Conservation (phyloP, 2,113 vertebrate species). For the Microcebus tavaratra region DNA sequence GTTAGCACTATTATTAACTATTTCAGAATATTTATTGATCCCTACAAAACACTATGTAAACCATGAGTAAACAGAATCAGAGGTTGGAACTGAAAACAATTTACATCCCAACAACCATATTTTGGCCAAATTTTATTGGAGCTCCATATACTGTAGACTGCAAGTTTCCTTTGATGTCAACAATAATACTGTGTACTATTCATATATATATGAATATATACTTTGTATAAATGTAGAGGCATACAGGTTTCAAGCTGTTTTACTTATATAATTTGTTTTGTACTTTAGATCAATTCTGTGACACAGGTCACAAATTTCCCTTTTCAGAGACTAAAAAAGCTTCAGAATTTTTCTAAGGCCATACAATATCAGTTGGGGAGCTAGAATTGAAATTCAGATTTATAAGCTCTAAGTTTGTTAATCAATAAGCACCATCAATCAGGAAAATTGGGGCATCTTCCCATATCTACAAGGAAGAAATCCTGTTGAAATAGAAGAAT, state of each 20-base stretch:
- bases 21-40: background rate
- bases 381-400: background rate
- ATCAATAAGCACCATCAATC: background rate
- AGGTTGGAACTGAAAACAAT: background rate
- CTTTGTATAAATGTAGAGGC: background rate
- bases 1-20: background rate
- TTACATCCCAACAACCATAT: background rate
- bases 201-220: background rate
- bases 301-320: background rate
- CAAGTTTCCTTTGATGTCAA: conserved; percentile 1
- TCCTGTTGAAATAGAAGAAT: background rate
- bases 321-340: conserved; percentile 21
- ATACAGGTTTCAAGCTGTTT: conserved; percentile 3
- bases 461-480: background rate
- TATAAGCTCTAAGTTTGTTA: background rate
- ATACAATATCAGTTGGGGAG: background rate
- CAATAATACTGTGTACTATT: background rate
- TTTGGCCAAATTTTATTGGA: conserved; percentile 19
- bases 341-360: background rate
- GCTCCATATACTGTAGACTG: background rate
- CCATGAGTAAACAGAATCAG: background rate
- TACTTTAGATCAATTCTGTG: background rate
- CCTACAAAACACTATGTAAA: conserved; percentile 28
- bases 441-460: background rate
- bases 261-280: background rate